Conservation (phyloP, 64 coral and sea anemone species). For the Porites lutea region DNA sequence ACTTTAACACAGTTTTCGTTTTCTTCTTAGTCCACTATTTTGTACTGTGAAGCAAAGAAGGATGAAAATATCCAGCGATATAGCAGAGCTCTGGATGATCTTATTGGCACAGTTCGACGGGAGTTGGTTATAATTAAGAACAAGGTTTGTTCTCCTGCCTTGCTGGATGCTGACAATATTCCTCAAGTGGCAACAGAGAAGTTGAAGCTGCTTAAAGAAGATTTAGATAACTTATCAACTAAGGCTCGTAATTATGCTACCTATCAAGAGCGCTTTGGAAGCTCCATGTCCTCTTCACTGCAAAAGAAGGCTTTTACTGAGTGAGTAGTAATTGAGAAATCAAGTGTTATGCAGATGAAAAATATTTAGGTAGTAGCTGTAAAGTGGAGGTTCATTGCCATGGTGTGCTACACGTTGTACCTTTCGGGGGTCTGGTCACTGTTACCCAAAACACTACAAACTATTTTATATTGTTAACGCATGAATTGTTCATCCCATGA, state of each 20-base stretch:
- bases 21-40: conserved; percentile 82
- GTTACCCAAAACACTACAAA: too few species aligned
- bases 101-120: conserved; percentile 76
- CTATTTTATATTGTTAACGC: too few species aligned
- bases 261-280: conserved; percentile 92
- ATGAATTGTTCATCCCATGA: too few species aligned
- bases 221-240: conserved; percentile 67
- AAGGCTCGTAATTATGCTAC: conserved; percentile 82
- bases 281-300: conserved; percentile 84
- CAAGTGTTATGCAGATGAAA: too few species aligned
- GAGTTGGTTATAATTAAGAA: conserved; percentile 86
- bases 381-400: too few species aligned
- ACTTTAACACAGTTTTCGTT: background rate
- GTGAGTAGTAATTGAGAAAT: conserved; percentile 30
- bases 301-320: conserved; percentile 84
- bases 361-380: too few species aligned
- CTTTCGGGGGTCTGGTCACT: too few species aligned
- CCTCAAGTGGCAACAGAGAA: conserved; percentile 90
- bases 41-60: conserved; percentile 94
- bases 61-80: conserved; percentile 91
- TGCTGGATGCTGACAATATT: conserved; percentile 89
- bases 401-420: too few species aligned
- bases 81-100: conserved; percentile 79
- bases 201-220: conserved; percentile 84
- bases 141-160: conserved; percentile 76